Conservation (phyloP, 1,140 invertebrate species). For the Drosophila nigromelanica region DNA sequence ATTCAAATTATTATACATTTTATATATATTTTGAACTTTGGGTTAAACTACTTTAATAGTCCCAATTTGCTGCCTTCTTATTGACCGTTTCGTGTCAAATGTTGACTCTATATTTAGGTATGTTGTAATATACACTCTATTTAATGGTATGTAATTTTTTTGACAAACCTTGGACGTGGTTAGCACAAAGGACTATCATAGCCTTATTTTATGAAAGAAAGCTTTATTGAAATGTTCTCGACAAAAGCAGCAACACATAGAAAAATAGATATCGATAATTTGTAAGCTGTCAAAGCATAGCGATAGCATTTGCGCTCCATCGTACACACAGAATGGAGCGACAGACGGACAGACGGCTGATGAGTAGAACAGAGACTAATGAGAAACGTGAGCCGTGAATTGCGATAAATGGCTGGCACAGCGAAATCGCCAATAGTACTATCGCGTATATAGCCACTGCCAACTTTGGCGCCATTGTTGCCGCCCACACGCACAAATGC, state of each 20-base stretch:
- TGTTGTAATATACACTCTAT: too few relatives aligned
- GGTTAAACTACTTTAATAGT: too few relatives aligned
- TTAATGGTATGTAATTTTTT: not conserved
- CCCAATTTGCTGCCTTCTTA: too few relatives aligned
- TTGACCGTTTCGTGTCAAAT: too few relatives aligned
- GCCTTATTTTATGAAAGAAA: not conserved
- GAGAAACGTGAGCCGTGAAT: conserved; percentile 75
- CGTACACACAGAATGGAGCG: conserved; percentile 7
- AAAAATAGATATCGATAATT: conserved; percentile 48
- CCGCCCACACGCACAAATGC: conserved; percentile 41
- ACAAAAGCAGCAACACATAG: not conserved
- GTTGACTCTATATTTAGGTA: too few relatives aligned
- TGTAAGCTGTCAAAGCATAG: conserved; percentile 40
- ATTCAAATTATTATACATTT: too few relatives aligned
- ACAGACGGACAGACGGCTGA: conserved; percentile 20
- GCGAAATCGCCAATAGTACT: conserved; percentile 58
- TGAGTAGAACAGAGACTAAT: conserved; percentile 47
- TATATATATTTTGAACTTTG: too few relatives aligned
- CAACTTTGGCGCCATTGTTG: conserved; percentile 35
- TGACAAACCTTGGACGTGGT: not conserved
- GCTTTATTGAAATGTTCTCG: conserved; percentile 2
- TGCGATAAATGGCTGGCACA: conserved; percentile 69
- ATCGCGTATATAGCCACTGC: not conserved
- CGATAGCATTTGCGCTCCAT: conserved; percentile 25
- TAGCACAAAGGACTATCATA: not conserved